Base-by-base conservation (phyloP, 2,888 invertebrate genomes). In the Augiades crinisus region DNA sequence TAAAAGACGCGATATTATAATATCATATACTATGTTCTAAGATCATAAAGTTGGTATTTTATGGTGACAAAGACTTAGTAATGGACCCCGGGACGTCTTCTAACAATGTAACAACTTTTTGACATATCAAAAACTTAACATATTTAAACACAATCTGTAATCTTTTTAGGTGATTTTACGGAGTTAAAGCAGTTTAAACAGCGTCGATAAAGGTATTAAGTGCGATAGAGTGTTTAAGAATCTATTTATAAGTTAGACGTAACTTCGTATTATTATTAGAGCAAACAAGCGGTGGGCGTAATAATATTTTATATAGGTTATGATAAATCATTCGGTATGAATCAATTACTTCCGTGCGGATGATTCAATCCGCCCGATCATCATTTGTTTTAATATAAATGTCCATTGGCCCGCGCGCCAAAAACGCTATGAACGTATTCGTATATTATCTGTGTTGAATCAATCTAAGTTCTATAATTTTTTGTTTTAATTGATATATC, bases 311-410 rank as follows among this genome's bases (percentile, higher is more conserved):
- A 49, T 41, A 8, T 49, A 21, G 24, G 41, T 34, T 27, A 34
- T 41, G 22, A 40, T 41, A 49, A 49, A 49, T 49, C 49, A 41
- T 34, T 49, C 27, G 24, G 49, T 41, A 41, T 41, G 34, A 41
- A 49, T 41, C 49, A 17, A 49, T 49, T 49, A 49, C 34, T 49
- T 49, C 49, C 49, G 41, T 27, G 19, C 49, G 34, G 27, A 49
- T 41, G 41, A 49, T 41, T 49, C 49, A 49, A 41, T 49, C 34
- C 34, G 34, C 34, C 34, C 31, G 34, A 27, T 47, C 38, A 13
- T 47, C 47, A 49, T 49, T 40, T 49, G 47, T 49, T 49, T 49
- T 33, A 49, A 49, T 49, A 49, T 41, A 40, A 41, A 45, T 22
- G 44, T 24, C 24, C 40, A 33, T 24, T 8, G 33, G 33, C 24